Base-by-base conservation (phyloP, 2,113 vertebrate genomes). In the Cromileptes altivelis region DNA sequence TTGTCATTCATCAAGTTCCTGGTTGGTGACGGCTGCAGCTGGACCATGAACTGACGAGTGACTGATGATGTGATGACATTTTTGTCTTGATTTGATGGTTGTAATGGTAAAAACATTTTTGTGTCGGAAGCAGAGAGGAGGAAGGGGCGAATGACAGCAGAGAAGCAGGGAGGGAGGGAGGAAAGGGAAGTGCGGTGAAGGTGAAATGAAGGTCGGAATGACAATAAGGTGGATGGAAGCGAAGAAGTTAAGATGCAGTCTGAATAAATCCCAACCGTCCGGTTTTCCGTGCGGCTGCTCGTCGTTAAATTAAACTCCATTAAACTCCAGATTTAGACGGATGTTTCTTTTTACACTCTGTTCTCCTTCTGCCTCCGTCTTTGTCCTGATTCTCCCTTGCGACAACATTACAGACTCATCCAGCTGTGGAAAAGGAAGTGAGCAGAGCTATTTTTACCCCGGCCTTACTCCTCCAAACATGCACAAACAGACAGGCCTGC, bases 331-430 rank as follows among this genome's bases (percentile, higher is more conserved):
- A 71, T 83, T 45, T 17, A 70, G 58, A 78, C 7, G 18, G 17
- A 73, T 50, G 75, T 62, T 65, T 74, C 70, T 30, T 45, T 64
- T 23, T 33, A 23, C 37, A 1, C 69, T 80, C 37, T 7, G 4
- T 60, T 82, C 57, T 68, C 40, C 78, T 53, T 53, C 69, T 64
- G 74, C 25, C 72, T 75, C 47, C 27, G 8, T 80, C 45, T 79
- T 81, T 67, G 71, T 72, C 78, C 70, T 18, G 79, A 82, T 6
- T 50, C 71, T 69, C 85, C 62, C 64, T 47, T 58, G 76, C 61
- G 82, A 77, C 82, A 74, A 65, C 80, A 78, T 91, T 93, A 93
- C 69, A 90, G 75, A 92, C 89, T 93, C 90, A 78, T 83, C 87
- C 92, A 90, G 92, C 81, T 93, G 89, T 82, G 90, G 71, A 88